These are phyloP conservation scores for Cephus rjabovi DNA, from an alignment of 2,888 invertebrate genomes.

Conservation along the genomic window DNA sequence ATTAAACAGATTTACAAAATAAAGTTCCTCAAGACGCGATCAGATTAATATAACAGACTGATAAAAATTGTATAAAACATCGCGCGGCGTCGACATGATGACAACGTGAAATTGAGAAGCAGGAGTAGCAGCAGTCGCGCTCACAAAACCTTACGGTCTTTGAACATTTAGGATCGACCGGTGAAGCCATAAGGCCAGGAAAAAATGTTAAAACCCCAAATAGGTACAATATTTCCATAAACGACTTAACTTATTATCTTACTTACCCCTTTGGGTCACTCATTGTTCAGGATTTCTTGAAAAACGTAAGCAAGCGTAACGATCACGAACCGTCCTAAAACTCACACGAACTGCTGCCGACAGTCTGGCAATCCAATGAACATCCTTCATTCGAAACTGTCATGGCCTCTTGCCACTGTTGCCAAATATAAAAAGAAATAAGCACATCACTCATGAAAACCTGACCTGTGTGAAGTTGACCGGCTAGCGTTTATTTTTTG, in stretches of 20 bases:
- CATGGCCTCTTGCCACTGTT: not conserved
- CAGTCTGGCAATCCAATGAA: slow-evolving; percentile 5
- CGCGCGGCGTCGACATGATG: slow-evolving; percentile 64
- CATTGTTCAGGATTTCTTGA: slow-evolving; percentile 47
- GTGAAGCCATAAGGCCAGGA: not conserved
- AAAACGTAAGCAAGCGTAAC: slow-evolving; percentile 39
- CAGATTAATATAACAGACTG: not conserved
- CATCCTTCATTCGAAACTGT: slow-evolving; percentile 7
- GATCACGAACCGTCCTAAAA: slow-evolving; percentile 16
- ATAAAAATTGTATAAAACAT: slow-evolving; percentile 6
- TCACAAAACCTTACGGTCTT: slow-evolving; percentile 10
- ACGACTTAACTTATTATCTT: slow-evolving; percentile 4
- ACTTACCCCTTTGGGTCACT: slow-evolving; percentile 60
- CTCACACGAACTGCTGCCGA: not conserved
- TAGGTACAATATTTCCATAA: slow-evolving; percentile 1
- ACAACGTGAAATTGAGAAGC: slow-evolving; percentile 66
- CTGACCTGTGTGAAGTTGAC: too few relatives aligned
- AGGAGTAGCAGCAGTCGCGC: slow-evolving; percentile 48
- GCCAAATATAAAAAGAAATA: not conserved
- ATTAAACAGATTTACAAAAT: not conserved
- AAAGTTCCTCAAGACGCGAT: not conserved
- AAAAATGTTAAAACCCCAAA: not conserved
- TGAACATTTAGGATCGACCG: not conserved
- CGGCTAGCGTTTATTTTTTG: too few relatives aligned
- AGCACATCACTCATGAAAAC: not conserved